A percentile compares a stretch with the other conserved stretches of the same genome.
Conservation (phyloP, 2,113 vertebrate species). For the Notarius lentiginosus region DNA sequence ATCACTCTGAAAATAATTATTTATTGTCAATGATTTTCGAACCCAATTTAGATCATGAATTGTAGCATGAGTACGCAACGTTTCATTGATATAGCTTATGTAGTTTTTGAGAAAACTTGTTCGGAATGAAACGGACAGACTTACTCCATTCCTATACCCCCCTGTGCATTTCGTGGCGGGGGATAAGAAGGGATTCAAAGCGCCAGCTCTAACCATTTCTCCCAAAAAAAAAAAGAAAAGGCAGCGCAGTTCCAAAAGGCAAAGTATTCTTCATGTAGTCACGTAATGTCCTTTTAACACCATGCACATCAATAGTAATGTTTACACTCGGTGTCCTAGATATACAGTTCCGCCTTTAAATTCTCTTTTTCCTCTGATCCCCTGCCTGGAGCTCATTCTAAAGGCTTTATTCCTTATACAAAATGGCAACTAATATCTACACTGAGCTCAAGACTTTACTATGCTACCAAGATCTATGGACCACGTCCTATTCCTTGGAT, state of each 20-base stretch:
- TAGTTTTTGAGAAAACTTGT: too few species aligned
- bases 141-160: too few species aligned
- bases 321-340: slow-evolving; percentile 20
- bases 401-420: neutral
- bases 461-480: neutral
- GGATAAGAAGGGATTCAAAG: neutral
- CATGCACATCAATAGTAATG: slow-evolving; percentile 27
- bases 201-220: neutral
- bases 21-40: too few species aligned
- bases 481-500: neutral
- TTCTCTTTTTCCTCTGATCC: neutral
- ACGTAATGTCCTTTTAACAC: slow-evolving; percentile 14
- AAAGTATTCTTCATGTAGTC: neutral
- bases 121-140: too few species aligned
- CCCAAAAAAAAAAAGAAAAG: neutral
- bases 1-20: too few species aligned
- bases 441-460: slow-evolving; percentile 50
- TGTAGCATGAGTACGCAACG: too few species aligned
- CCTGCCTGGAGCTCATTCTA: neutral
- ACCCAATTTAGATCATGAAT: too few species aligned
- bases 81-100: too few species aligned
- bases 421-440: neutral
- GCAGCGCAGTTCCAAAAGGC: neutral
- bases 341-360: neutral
- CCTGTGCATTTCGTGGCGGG: too few species aligned